Evolutionary conservation across 2,113 vertebrate genomes (phyloP), one percentile per base, ranked within the genome.

Genomic region (Salvelinus sp.): DNA sequence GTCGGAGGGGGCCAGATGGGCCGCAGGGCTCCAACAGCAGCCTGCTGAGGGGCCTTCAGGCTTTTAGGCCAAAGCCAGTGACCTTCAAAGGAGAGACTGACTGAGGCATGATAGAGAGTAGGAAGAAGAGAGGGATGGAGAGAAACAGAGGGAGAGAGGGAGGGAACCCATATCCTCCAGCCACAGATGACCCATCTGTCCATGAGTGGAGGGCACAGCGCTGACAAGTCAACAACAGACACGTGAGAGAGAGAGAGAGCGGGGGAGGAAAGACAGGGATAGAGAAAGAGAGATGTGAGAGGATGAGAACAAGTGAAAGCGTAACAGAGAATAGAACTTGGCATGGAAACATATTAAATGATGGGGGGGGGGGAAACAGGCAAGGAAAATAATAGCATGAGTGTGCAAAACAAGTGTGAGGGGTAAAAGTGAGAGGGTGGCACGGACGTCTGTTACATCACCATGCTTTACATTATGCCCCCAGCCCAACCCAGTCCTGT

Each of bases 161-260:
- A 85, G 12, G 16, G 50, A 44, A 44, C 38, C 38, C 38, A 44
- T 44, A 44, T 44, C 88, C 86, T 80, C 84, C 77, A 89, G 88
- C 85, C 83, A 82, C 76, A 78, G 77, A 76, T 28, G 75, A 86
- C 79, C 77, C 84, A 76, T 78, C 81, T 79, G 81, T 88, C 78
- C 80, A 74, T 10, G 38, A 44, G 38, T 44, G 38, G 9, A 12
- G 38, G 38, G 38, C 38, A 44, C 9, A 44, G 38, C 69, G 6
- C 78, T 76, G 81, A 84, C 44, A 54, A 83, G 75, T 70, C 76
- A 79, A 77, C 85, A 84, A 50, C 82, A 38, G 47, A 5, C 88
- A 87, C 80, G 72, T 85, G 86, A 88, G 82, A 48, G 48, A 6
- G 48, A 6, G 38, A 77, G 75, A 50, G 72, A 70, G 62, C 9